phyloP scores from a whole-genome alignment of 2,888 invertebrate genomes.

The Dioctria rufipes region DNA sequence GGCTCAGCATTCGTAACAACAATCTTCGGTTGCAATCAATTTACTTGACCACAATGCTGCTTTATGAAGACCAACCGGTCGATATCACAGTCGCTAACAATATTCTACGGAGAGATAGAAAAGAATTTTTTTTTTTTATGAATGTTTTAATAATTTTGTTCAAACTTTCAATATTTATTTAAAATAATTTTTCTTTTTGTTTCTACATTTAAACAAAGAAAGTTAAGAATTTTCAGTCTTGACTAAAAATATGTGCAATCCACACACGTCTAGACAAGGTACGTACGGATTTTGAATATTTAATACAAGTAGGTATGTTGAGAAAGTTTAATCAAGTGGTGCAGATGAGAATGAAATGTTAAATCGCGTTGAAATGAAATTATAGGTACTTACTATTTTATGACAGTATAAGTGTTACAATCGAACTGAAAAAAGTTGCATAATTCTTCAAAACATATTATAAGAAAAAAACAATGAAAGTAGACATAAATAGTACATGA shows the following conservation, averaged over 20 bases:
- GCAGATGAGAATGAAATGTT: background rate
- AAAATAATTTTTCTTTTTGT: no score
- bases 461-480: no score
- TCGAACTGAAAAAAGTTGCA: no score
- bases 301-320: background rate
- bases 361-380: background rate
- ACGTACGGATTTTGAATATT: background rate
- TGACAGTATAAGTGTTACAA: no score
- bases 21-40: conserved; percentile 47
- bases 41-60: conserved; percentile 38
- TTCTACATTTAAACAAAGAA: background rate
- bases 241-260: no score
- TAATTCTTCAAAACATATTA: no score
- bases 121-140: conserved; percentile 9
- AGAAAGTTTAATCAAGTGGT: conserved; percentile 5
- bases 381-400: no score
- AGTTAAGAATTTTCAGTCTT: background rate
- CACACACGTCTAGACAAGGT: conserved; percentile 16
- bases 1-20: conserved; percentile 22
- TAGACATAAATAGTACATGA: no score
- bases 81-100: conserved; percentile 37
- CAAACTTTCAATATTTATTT: background rate
- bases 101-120: background rate
- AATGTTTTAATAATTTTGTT: background rate
- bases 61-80: conserved; percentile 14